Conservation (phyloP, 2,113 vertebrate species). For the Gymnorhina tibicen region DNA sequence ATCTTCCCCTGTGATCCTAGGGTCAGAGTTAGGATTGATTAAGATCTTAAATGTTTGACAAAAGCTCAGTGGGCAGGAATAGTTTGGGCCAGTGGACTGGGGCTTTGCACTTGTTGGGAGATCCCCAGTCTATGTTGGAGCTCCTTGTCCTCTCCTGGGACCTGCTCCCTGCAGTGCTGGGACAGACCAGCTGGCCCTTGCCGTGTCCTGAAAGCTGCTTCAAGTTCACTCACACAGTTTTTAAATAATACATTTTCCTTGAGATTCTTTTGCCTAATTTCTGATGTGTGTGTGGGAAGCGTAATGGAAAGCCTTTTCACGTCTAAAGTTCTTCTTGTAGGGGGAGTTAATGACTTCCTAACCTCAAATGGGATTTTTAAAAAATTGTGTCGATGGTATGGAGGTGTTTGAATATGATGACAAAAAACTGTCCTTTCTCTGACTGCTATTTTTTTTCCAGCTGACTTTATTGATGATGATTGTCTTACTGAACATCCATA, state of each 20-base stretch:
- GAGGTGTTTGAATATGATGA: background rate
- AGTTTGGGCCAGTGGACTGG: background rate
- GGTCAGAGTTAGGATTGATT: conserved; percentile 89
- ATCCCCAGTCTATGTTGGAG: background rate
- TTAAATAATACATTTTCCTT: background rate
- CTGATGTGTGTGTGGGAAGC: background rate
- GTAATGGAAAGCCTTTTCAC: background rate
- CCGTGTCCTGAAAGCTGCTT: background rate
- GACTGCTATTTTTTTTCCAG: background rate
- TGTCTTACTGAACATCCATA: background rate
- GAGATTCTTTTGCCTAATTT: background rate
- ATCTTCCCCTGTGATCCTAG: conserved; percentile 84
- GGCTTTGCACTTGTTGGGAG: conserved; percentile 67
- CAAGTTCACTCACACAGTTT: conserved; percentile 29
- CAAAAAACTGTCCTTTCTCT: background rate
- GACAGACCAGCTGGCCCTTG: background rate
- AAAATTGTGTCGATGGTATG: background rate
- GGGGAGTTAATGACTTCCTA: conserved; percentile 34
- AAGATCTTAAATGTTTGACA: conserved; percentile 92
- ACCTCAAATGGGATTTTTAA: conserved; percentile 19
- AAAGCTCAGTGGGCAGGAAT: conserved; percentile 70
- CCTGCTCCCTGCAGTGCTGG: background rate
- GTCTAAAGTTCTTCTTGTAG: background rate
- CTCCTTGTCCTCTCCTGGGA: conserved; percentile 33
- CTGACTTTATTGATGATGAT: background rate